These are phyloP conservation scores for Pangasianodon hypophthalmus DNA, from an alignment of 2,113 vertebrate genomes.

Conservation along the genomic window DNA sequence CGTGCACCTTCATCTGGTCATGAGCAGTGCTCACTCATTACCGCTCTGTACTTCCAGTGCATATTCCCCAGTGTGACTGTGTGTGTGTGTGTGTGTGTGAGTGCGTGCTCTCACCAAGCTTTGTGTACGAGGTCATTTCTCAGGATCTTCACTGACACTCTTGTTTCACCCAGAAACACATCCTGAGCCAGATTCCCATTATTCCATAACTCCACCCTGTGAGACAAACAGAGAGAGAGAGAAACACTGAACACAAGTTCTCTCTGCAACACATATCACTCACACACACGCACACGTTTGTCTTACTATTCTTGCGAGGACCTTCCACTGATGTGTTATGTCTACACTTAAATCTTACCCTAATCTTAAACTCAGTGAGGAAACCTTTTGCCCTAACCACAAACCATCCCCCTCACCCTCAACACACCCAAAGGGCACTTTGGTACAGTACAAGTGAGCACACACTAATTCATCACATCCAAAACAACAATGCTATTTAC, in stretches of 20 bases:
- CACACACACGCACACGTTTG: not conserved
- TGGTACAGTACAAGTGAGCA: conserved; percentile 18
- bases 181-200: conserved; percentile 95
- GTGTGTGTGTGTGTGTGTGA: not conserved
- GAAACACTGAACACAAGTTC: not conserved
- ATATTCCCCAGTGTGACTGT: not conserved
- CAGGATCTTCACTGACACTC: conserved; percentile 90
- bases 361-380: not conserved
- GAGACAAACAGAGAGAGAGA: conserved; percentile 56
- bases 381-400: not conserved
- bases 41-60: not conserved
- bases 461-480: conserved; percentile 1
- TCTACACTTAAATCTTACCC: not conserved
- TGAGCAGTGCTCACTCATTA: not conserved
- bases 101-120: conserved; percentile 83
- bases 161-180: conserved; percentile 91
- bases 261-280: not conserved
- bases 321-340: not conserved
- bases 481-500: not conserved
- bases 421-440: not conserved
- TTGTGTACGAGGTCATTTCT: conserved; percentile 83
- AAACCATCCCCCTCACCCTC: not conserved
- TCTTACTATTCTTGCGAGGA: not conserved
- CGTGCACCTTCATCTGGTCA: conserved; percentile 40
- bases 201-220: conserved; percentile 95